Percentiles rank a stretch among this genome's conserved stretches.
Conservation (phyloP, 2,113 vertebrate genomes). For the Ahaetulla prasina region DNA sequence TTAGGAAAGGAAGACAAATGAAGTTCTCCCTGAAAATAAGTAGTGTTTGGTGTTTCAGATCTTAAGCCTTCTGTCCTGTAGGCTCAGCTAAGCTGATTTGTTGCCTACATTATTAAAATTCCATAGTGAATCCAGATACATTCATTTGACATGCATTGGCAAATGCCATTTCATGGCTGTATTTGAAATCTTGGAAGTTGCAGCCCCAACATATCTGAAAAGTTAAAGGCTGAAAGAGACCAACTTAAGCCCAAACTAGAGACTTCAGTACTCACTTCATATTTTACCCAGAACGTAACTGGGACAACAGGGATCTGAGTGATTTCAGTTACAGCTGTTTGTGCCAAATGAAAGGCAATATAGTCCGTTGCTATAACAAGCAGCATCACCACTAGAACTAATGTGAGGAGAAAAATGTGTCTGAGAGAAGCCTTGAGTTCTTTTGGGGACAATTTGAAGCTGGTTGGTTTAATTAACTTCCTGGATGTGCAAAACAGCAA, state of each 20-base stretch:
- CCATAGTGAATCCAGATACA: background rate
- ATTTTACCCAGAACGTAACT: conserved; percentile 69
- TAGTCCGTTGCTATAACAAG: conserved; percentile 73
- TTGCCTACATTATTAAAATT: background rate
- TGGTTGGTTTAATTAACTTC: conserved; percentile 55
- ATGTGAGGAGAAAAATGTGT: conserved; percentile 65
- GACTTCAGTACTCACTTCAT: conserved; percentile 65
- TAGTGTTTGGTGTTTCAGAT: background rate
- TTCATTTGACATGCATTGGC: background rate
- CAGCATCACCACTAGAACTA: conserved; percentile 71
- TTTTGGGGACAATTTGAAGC: conserved; percentile 67
- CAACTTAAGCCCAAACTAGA: background rate
- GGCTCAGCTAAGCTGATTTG: background rate
- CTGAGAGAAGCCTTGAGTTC: conserved; percentile 72
- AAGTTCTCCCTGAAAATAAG: background rate
- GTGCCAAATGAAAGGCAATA: conserved; percentile 71
- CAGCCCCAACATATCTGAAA: background rate
- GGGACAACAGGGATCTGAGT: conserved; percentile 72
- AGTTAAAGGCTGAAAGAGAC: background rate
- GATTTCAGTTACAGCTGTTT: conserved; percentile 62
- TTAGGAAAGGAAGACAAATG: background rate
- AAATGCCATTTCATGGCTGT: background rate
- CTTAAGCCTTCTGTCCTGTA: background rate
- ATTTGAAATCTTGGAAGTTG: background rate
- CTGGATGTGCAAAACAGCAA: conserved; percentile 45